phyloP scores from a whole-genome alignment of 2,888 invertebrate genomes.

The Anorthoa munda region DNA sequence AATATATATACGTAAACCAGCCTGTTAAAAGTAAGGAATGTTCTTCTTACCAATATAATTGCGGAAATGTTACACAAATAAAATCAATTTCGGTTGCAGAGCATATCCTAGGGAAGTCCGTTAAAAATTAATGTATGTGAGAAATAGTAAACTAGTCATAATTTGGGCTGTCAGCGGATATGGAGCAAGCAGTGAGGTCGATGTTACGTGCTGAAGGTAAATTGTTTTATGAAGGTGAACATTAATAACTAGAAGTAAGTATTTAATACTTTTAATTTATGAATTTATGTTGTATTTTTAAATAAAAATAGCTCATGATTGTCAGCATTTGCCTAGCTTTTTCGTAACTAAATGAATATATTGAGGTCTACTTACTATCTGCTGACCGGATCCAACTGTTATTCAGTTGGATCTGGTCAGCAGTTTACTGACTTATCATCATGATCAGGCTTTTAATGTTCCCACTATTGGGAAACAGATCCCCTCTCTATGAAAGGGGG shows the following conservation, averaged over 20 bases:
- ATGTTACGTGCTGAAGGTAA: slow-evolving; percentile 55
- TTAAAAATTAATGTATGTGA: slow-evolving; percentile 55
- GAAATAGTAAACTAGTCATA: slow-evolving; percentile 43
- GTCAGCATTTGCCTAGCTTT: background rate
- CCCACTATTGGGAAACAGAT: no score
- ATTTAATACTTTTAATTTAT: no score
- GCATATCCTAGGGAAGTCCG: slow-evolving; percentile 33
- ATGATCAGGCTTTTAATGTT: no score
- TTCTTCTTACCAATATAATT: slow-evolving; percentile 9
- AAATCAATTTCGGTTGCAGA: slow-evolving; percentile 7
- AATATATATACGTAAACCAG: background rate
- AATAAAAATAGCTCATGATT: no score
- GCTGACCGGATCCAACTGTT: no score
- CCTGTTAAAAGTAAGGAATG: background rate
- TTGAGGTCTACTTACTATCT: no score
- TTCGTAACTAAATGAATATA: background rate
- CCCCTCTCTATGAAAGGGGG: no score
- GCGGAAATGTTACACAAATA: slow-evolving; percentile 4
- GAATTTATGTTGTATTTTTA: no score
- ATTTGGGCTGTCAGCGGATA: slow-evolving; percentile 52
- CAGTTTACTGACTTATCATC: no score
- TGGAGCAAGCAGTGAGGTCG: slow-evolving; percentile 59
- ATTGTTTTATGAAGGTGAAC: slow-evolving; percentile 51
- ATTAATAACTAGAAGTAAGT: background rate
- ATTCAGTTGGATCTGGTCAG: no score